Evolutionary conservation across 2,797 vertebrate genomes (phyloP).

Genomic region (Microchirus variegatus): DNA sequence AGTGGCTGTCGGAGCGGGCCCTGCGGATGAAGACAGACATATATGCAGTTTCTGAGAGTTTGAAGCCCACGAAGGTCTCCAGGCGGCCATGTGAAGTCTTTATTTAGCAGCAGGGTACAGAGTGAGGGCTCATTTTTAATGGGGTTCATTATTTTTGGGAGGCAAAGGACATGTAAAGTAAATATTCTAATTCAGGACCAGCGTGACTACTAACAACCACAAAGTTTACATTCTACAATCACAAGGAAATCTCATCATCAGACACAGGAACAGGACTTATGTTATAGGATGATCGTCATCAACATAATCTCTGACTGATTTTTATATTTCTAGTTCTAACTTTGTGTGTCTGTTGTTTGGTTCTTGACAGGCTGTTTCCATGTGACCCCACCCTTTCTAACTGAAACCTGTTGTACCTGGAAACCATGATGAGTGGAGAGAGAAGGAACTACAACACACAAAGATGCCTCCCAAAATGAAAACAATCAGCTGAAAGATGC

Average conservation of each 20-base stretch:
- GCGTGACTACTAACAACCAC: not conserved
- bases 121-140: conserved; percentile 13
- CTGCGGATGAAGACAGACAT: conserved; percentile 63
- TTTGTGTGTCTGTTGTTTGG: too few relatives aligned
- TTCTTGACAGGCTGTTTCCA: too few relatives aligned
- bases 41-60: not conserved
- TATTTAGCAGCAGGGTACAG: conserved; percentile 41
- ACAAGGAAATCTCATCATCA: not conserved
- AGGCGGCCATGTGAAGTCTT: conserved; percentile 6
- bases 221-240: not conserved
- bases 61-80: conserved; percentile 1
- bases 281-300: too few relatives aligned
- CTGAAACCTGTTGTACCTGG: too few relatives aligned
- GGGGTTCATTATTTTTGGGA: conserved; percentile 28
- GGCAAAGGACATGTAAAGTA: conserved; percentile 7
- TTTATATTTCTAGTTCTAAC: too few relatives aligned
- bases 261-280: too few relatives aligned
- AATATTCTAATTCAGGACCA: conserved; percentile 2
- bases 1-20: conserved; percentile 68
- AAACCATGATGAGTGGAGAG: too few relatives aligned
- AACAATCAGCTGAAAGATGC: not conserved
- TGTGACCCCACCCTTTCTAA: too few relatives aligned
- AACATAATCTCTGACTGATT: too few relatives aligned
- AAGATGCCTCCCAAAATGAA: not conserved
- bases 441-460: too few relatives aligned